phyloP scores from a whole-genome alignment of 2,113 vertebrate genomes.

The Pleuronectes platessa region DNA sequence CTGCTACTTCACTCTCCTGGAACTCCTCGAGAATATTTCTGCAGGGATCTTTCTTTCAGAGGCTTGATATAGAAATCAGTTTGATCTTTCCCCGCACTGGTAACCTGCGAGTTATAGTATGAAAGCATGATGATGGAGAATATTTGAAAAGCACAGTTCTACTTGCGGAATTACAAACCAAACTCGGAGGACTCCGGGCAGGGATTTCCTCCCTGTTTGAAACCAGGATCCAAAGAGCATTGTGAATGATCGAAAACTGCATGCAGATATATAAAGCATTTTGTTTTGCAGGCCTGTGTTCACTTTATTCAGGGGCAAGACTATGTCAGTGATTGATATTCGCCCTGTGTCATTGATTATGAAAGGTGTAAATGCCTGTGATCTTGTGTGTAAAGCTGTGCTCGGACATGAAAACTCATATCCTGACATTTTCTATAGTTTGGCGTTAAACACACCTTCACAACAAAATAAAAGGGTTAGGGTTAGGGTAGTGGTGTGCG shows the following conservation, averaged over 20 bases:
- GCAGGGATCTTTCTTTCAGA: conserved; percentile 8
- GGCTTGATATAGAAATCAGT: neutral
- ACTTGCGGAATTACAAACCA: neutral
- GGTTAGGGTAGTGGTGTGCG: too few species aligned
- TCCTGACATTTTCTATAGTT: too few species aligned
- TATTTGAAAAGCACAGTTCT: neutral
- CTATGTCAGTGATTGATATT: neutral
- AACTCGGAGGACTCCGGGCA: neutral
- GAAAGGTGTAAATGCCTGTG: too few species aligned
- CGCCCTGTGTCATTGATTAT: too few species aligned
- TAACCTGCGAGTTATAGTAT: neutral
- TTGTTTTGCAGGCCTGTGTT: neutral
- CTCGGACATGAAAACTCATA: too few species aligned
- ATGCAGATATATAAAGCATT: neutral
- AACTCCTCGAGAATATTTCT: neutral
- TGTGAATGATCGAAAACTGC: neutral
- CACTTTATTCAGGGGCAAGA: neutral
- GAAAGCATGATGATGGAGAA: neutral
- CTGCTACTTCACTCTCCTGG: neutral
- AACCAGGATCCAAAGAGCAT: neutral
- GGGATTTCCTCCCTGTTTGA: neutral
- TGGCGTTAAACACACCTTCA: too few species aligned
- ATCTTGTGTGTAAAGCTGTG: too few species aligned
- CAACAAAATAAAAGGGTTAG: too few species aligned
- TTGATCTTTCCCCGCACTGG: neutral